Base-by-base conservation (phyloP, 2,888 invertebrate genomes). In the Sylvicola cinctus region DNA sequence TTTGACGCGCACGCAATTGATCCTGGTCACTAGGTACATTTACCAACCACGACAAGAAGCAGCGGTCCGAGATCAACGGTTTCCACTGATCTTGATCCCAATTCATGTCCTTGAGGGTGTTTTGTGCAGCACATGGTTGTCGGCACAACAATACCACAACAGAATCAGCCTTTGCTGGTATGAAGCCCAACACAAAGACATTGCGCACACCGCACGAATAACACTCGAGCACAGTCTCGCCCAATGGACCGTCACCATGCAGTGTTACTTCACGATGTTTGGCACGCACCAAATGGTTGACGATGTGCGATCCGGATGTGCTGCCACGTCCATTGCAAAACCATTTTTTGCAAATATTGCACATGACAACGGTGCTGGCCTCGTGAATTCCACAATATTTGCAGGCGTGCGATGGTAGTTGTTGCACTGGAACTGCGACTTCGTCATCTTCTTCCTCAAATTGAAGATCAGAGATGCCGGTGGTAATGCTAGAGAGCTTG, bases 11-110 rank as follows among this genome's bases (percentile, higher is more conserved):
- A 43, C 96, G 66, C 48, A 90, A 62, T 58, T 95, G 95, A 49
- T 98, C 96, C 47, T 93, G 83, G 50, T 96, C 95, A 0, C 83
- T 79, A 12, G 98, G 98, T n/a, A 91, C 79, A 57, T 91, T 91
- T 2, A 95, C 95, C 34, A 98, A 62, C 98, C 98, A 99, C 0
- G 90, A 76, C 30, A 99, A 62, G 52, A 98, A 91, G 45, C 87
- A 85, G 10, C 95, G 80, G 59, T 96, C 96, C 43, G 85, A 77
- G 52, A 99, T 98, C 41, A 98, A 61, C 1, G 96, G 95, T 57
- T 95, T 93, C 96, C 96, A 96, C 50, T 93, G 90, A 42, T 88
- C 88, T 52, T 93, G 93, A 61, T 96, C 95, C 87, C 96, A 98
- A 57, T 95, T 96, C 87, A 95, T 91, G 51, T 96, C 96, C 60